phyloP scores from a whole-genome alignment of 2,888 invertebrate species.

The Odontomyia ornata region DNA sequence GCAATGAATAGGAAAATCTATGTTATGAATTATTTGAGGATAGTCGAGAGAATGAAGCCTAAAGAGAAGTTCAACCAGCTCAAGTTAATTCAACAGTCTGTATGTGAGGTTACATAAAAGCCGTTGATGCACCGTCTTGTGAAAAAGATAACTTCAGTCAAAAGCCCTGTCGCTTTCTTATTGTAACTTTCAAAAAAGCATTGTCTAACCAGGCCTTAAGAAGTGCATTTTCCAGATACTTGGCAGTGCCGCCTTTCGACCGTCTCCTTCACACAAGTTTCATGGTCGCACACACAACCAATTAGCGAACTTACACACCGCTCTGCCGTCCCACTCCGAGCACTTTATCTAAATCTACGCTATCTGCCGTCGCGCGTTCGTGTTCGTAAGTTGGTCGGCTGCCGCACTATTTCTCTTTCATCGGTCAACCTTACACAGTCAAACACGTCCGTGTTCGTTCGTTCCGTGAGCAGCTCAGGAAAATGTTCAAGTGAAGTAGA shows the following conservation, averaged over 20 bases:
- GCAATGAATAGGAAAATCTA: no score
- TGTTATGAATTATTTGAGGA: no score
- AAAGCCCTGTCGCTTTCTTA: no score
- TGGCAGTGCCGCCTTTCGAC: background rate
- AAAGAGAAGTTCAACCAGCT: no score
- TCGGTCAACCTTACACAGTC: constrained; percentile 45
- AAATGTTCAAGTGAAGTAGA: constrained; percentile 20
- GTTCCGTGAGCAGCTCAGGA: constrained; percentile 13
- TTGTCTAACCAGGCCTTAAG: no score
- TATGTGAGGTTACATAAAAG: no score
- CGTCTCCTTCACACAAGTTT: background rate
- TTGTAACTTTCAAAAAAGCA: no score
- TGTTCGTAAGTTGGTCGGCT: constrained; percentile 28
- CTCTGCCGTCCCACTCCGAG: constrained; percentile 17
- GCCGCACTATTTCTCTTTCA: constrained; percentile 43
- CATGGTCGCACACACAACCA: background rate
- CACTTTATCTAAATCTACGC: background rate
- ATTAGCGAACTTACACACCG: background rate
- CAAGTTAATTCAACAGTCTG: no score
- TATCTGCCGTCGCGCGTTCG: constrained; percentile 7
- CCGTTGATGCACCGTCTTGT: no score
- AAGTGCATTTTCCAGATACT: background rate
- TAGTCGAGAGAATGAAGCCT: no score
- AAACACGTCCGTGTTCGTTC: constrained; percentile 41
- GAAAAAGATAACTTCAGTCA: no score